Base-by-base conservation (phyloP, 2,888 invertebrate species). In the Branchellion lobata region DNA sequence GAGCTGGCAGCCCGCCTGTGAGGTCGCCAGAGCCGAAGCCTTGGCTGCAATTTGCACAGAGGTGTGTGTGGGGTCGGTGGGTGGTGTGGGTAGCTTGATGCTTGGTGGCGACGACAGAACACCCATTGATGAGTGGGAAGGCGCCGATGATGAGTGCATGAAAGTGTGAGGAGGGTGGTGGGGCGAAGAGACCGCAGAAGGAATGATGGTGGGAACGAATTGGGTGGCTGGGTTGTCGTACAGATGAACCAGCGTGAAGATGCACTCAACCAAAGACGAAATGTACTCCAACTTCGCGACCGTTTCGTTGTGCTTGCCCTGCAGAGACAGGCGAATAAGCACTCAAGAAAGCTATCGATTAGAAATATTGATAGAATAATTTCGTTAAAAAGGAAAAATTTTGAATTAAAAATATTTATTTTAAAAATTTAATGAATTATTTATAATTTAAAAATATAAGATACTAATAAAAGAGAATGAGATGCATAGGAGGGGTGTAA, bases 261-360 rank as follows among this genome's bases (percentile, higher is more conserved):
- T 92, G 87, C 96, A 95, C 87, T 96, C 96, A 83, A 95, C 95
- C 82, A 99, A 90, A 82, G 96, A 96, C 85, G 96, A 90, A 82
- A 98, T 96, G 89, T 98, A 99, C 90, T 96, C 95, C 84, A 99
- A 90, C 89, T 98, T 98, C 27, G 96, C 95, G 88, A 99, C 91
- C 72, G 95, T 95, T 27, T 81, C 82, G 47, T 82, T 82, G 81
- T 82, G 82, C 65, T 81, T 80, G 53, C 61, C 80, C 82, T 82
- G 74, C 3, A 79, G 73, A 21, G 14, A 24, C 3, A n/a, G 18
- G 61, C 11, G 40, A 11, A 80, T 8, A 47, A 3, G 33, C 34
- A 65, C 34, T 29, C 8, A 68, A 78, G 36, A 24, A 57, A 27
- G 33, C 61, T 47, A 14, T 47, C 47, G 18, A 47, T 47, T 8